These are phyloP conservation scores for Aurelia aurita complex sp. Pacific DNA, from an alignment of 30 jellyfish, hydroid and myxozoan genomes.

Conservation along the genomic window DNA sequence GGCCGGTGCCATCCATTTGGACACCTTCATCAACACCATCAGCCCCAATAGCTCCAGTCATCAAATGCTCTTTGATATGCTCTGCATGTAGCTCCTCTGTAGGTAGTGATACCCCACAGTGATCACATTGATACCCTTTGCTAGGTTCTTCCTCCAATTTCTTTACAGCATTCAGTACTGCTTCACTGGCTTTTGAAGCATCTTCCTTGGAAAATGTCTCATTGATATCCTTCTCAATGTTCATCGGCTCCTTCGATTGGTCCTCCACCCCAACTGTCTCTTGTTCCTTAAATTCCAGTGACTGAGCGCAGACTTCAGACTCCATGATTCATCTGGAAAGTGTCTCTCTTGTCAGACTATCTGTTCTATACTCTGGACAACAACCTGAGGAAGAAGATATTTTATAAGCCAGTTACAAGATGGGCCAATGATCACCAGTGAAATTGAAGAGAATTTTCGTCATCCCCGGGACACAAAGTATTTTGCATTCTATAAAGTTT, in stretches of 20 bases:
- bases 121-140: neutral
- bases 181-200: conserved; percentile 29
- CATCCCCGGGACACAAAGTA: too few relatives aligned
- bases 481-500: too few relatives aligned
- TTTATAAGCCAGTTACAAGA: too few relatives aligned
- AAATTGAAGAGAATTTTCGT: too few relatives aligned
- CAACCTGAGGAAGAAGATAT: too few relatives aligned
- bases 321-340: too few relatives aligned
- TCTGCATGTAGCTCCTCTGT: conserved; percentile 43
- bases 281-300: conserved; percentile 45
- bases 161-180: conserved; percentile 11
- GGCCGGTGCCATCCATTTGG: neutral
- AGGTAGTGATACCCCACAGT: neutral
- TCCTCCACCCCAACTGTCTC: conserved; percentile 15
- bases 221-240: neutral
- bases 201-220: conserved; percentile 45
- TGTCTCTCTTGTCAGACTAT: too few relatives aligned
- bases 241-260: conserved; percentile 14
- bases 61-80: conserved; percentile 41
- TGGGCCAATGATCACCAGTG: too few relatives aligned
- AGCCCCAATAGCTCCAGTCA: conserved; percentile 5
- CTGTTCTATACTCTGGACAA: too few relatives aligned
- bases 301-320: conserved; percentile 25
- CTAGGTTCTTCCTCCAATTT: neutral
- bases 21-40: conserved; percentile 20